Evolutionary conservation across 1,140 invertebrate genomes (phyloP).

Genomic region (Mylabris phalerata): DNA sequence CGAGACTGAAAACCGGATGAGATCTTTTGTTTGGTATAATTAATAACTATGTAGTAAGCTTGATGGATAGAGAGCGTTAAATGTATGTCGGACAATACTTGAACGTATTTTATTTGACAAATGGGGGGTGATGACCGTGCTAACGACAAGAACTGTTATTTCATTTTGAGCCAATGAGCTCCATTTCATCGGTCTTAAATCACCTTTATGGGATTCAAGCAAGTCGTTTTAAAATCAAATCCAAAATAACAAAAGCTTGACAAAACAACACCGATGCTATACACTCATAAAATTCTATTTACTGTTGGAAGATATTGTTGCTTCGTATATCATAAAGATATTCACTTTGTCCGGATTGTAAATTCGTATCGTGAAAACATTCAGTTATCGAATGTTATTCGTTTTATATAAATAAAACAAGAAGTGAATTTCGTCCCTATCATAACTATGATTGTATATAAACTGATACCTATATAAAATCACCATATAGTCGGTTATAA

Average conservation of each 20-base stretch:
- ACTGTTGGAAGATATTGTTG: constrained; percentile 18
- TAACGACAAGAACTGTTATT: constrained; percentile 17
- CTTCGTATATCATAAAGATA: constrained; percentile 14
- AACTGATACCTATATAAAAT: constrained; percentile 26
- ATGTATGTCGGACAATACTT: constrained; percentile 5
- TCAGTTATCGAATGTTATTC: constrained; percentile 17
- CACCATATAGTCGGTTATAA: constrained; percentile 21
- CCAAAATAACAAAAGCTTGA: constrained; percentile 23
- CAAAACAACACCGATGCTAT: constrained; percentile 19
- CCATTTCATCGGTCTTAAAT: constrained; percentile 25
- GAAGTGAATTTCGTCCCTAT: constrained; percentile 9
- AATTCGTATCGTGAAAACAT: constrained; percentile 14
- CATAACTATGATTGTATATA: constrained; percentile 22
- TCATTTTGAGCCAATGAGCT: constrained; percentile 24
- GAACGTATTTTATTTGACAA: constrained; percentile 6
- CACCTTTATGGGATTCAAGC: constrained; percentile 20
- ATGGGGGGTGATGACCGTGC: constrained; percentile 10
- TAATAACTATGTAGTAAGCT: too few relatives aligned
- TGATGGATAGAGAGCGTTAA: not conserved
- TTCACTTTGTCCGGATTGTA: constrained; percentile 16
- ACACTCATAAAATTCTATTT: constrained; percentile 24
- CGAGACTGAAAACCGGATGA: too few relatives aligned
- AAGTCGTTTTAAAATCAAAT: constrained; percentile 25
- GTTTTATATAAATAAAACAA: constrained; percentile 14
- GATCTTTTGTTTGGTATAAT: too few relatives aligned